Base-by-base conservation (phyloP, 2,888 invertebrate species). In the Fissipunctia ypsillon region DNA sequence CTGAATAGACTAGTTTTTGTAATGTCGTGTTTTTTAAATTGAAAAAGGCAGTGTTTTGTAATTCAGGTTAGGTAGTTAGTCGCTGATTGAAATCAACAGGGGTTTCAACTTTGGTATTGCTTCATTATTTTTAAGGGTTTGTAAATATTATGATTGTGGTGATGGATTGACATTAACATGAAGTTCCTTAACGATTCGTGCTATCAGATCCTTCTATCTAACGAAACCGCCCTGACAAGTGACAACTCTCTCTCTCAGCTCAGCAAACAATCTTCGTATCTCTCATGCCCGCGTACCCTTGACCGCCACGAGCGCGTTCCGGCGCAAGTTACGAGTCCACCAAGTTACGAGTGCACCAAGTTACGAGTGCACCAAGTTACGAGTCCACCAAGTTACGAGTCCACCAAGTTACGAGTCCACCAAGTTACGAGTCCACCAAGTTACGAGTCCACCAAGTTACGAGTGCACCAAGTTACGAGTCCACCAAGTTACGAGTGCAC, bases 261-360 rank as follows among this genome's bases (percentile, higher is more conserved):
- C 68, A 80, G 80, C 54, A 48, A 56, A 54, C 60, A 65, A 68
- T 65, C 43, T 41, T n/a, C 22, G 5, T 70, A 69, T 76, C 66
- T 66, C 48, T 65, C 43, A 45, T 45, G 68, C 43, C 56, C 74
- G 50, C 60, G 78, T 68, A 78, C 64, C 79, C 83, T 72, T 68
- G 81, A 67, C 83, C 67, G 59, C 59, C 45, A 14, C 66, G 9
- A 50, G 45, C 52, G 80, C 75, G 61, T 25, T 75, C 70, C 70
- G 54, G 61, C 71, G 59, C 38, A 50, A 76, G 50, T 69, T 71
- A 79, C 66, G 71, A 61, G 78, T 38, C 38, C 9, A 38, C 38
- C 38, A n/a, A n/a, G n/a, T n/a, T 71, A 79, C 66, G 71, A 61
- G 78, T 38, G 7, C 9, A 38, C 38, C 38, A 50, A 76, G 50